Base-by-base conservation (phyloP, 2,888 invertebrate species). In the Andrena flavipes region DNA sequence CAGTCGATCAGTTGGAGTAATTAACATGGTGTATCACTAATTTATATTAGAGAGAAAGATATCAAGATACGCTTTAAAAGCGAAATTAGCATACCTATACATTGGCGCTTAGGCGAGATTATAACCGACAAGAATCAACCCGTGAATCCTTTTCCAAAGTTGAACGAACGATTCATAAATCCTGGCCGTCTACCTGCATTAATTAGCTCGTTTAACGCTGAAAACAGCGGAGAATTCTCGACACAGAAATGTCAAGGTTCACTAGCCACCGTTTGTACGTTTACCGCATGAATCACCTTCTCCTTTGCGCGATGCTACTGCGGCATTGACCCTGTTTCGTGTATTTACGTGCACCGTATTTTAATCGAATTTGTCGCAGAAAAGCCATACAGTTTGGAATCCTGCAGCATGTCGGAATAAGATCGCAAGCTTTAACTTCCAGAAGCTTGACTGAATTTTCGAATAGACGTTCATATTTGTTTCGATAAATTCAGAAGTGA, bases 161-260 rank as follows among this genome's bases (percentile, higher is more conserved):
- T 49, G 26, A 62, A n/a, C n/a, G 29, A 26, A 8, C 26, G 29
- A 30, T 35, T 35, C 35, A 23, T 56, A 62, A 67, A 48, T 16
- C 6, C 10, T 60, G 13, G 33, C 29, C 42, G 16, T 2, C 5
- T 13, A 5, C 7, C 49, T 10, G 49, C 26, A 35, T 73, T 73
- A 73, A 80, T 80, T 78, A 67, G 29, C 49, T 8, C 10, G 49
- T 16, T 16, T 33, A 42, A 64, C 59, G 23, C 29, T 35, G 30
- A 49, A 69, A 70, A 48, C 26, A 64, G 71, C 29, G 49, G 16
- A 59, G 68, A 60, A 77, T 74, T 78, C 65, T 68, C 23, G 10
- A 2, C 30, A 30, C 42, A 60, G 63, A 84, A 84, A 84, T 76
- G 80, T 77, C 79, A 82, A 82, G 84, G 82, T 80, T 76, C 76